These are phyloP conservation scores for Ectobius pallidus DNA, from an alignment of 2,888 invertebrate genomes.

Conservation along the genomic window DNA sequence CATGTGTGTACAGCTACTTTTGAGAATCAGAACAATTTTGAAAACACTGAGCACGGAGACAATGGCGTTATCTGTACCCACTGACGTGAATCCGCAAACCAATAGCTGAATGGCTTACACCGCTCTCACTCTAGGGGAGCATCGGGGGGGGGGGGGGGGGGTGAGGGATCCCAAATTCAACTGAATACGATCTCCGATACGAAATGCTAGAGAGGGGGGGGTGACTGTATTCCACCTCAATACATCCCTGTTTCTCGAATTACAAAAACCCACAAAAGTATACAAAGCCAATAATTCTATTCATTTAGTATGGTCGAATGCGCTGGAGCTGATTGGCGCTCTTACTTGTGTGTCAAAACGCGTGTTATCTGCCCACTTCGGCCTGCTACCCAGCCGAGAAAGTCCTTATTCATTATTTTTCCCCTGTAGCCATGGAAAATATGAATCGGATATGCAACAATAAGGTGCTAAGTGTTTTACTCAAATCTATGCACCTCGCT, in stretches of 20 bases:
- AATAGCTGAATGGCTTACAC: conserved; percentile 23
- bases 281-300: conserved; percentile 25
- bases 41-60: conserved; percentile 15
- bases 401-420: too few species aligned
- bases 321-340: neutral
- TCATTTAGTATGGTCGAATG: conserved; percentile 16
- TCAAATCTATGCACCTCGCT: too few species aligned
- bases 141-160: conserved; percentile 2
- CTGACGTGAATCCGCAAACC: conserved; percentile 19
- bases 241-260: conserved; percentile 28
- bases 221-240: conserved; percentile 20
- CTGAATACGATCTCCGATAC: conserved; percentile 29
- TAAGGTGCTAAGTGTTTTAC: too few species aligned
- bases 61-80: conserved; percentile 12
- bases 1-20: too few species aligned
- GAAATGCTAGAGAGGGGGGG: conserved; percentile 24
- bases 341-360: neutral
- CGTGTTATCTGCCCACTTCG: too few species aligned
- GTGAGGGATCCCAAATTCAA: conserved; percentile 23
- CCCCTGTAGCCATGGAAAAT: too few species aligned
- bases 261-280: conserved; percentile 25
- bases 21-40: conserved; percentile 25
- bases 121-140: too few species aligned
- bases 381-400: too few species aligned
- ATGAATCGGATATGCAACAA: too few species aligned